Base-by-base conservation (phyloP, 2,888 invertebrate genomes). In the Apamea crenata region DNA sequence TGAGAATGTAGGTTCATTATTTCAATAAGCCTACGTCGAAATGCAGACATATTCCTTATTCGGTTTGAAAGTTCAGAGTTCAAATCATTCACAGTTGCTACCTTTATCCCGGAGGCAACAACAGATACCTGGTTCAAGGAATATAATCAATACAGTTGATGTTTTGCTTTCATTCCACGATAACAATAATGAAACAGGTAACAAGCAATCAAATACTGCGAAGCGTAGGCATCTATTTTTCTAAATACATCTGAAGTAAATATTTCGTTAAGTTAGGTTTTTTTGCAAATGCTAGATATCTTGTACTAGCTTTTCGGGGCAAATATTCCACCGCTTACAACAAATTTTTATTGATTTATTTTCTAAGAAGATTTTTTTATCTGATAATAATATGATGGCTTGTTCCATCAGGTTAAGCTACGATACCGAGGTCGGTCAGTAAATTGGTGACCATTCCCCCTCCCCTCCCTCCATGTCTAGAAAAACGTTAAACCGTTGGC, bases 101-200 rank as follows among this genome's bases (percentile, higher is more conserved):
- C 44, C 36, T 70, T 68, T 65, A 76, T 72, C 71, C 78, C 10
- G 44, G 61, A 74, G 82, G 80, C 77, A 72, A 72, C 32, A 63
- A 74, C n/a, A 40, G 21, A 68, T 67, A 67, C 73, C 74, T 71
- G 74, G 77, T 74, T 72, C 59, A 65, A 53, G 29, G 59, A 61
- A 71, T 68, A 85, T 36, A 74, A 74, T 74, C 82, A 72, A 84
- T 82, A 82, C 50, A 65, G 29, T 44, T 82, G 50, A 59, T 84
- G 67, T 86, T 84, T 74, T 85, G 16, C 36, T 84, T 86, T 59
- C 82, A 82, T 82, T 77, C 18, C 47, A 40, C 40, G 21, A 32
- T 63, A 47, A 72, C 61, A 70, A 70, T 63, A 85, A 72, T 63
- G 66, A 61, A 66, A 73, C 36, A 61, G n/a, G 40, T 68, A 74